Evolutionary conservation across 23 tunicate species (phyloP).

Genomic region (Oikopleura albicans): DNA sequence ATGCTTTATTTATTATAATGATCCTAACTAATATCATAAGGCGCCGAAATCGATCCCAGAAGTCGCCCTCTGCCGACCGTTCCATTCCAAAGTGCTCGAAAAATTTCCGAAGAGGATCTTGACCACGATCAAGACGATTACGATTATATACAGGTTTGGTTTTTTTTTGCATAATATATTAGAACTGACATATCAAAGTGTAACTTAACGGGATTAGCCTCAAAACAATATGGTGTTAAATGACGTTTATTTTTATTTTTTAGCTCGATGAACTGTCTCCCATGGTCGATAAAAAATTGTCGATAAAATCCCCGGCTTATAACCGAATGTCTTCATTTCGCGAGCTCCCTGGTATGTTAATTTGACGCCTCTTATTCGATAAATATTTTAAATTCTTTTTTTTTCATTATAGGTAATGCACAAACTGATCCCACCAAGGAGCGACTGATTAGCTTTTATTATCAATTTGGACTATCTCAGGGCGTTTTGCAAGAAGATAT

Average conservation of each 20-base stretch:
- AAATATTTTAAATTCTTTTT: neutral
- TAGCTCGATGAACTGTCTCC: neutral
- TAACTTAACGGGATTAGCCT: too few species aligned
- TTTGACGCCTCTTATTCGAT: too few species aligned
- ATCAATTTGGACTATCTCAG: neutral
- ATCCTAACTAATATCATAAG: too few species aligned
- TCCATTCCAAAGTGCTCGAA: neutral
- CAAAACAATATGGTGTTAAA: too few species aligned
- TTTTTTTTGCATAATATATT: neutral
- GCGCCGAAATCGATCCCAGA: too few species aligned
- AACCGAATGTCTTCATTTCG: neutral
- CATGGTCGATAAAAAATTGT: neutral
- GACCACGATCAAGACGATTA: constrained; percentile 17
- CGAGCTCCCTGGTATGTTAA: neutral
- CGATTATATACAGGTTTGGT: neutral
- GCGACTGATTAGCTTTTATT: neutral
- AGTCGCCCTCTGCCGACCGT: neutral
- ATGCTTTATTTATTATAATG: too few species aligned
- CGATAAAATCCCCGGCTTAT: neutral
- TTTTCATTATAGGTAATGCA: neutral
- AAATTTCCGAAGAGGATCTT: neutral
- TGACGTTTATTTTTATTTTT: neutral
- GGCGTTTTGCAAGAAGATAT: neutral
- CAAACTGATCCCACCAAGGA: neutral
- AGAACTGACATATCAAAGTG: too few species aligned